Percentiles rank a stretch among this genome's conserved stretches.
Conservation (phyloP, 2,888 invertebrate species). For the Apotomis betuletana region DNA sequence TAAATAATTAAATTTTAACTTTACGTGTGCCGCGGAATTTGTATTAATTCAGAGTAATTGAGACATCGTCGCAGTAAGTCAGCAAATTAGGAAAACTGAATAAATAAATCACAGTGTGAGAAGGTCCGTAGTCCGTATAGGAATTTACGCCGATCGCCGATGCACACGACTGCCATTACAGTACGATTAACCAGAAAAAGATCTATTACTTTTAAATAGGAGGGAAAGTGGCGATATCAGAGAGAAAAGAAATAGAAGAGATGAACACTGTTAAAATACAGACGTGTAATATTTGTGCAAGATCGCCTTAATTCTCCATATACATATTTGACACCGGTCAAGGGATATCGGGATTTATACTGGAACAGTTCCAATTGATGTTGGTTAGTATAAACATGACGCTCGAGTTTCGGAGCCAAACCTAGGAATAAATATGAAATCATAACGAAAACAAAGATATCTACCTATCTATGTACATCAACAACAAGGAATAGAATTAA, state of each 20-base stretch:
- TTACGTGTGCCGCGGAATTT: conserved; percentile 9
- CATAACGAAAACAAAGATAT: conserved; percentile 18
- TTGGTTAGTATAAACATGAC: conserved; percentile 38
- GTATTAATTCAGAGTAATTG: conserved; percentile 25
- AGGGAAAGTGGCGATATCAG: no score
- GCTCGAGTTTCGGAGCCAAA: conserved; percentile 19
- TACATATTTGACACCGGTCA: conserved; percentile 24
- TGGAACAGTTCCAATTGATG: conserved; percentile 72
- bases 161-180: not conserved
- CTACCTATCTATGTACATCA: not conserved
- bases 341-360: conserved; percentile 46
- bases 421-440: conserved; percentile 35
- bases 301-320: no score
- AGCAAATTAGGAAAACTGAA: not conserved
- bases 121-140: not conserved
- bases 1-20: conserved; percentile 27
- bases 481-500: not conserved
- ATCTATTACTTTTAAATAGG: no score
- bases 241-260: no score
- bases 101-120: not conserved
- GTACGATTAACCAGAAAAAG: no score
- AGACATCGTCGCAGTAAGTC: conserved; percentile 12
- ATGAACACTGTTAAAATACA: no score
- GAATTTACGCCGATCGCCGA: not conserved
- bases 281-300: no score